Base-by-base conservation (phyloP, 2,888 invertebrate genomes). In the Agrilus cyanescens region DNA sequence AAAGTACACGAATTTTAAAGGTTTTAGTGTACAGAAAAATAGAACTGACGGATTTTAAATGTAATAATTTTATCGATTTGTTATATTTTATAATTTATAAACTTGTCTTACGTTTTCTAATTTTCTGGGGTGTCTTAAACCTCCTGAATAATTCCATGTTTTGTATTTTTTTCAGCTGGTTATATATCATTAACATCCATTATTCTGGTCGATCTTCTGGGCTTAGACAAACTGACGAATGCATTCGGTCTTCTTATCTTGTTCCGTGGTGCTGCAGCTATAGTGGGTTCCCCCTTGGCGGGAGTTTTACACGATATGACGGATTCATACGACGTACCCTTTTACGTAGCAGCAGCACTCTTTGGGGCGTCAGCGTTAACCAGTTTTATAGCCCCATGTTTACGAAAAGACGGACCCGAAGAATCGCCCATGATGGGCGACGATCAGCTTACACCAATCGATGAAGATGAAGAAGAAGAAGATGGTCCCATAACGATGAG, bases 121-220 rank as follows among this genome's bases (percentile, higher is more conserved):
- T 32, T 12, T 38, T 20, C 14, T n/a, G 12, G 12, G 31, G n/a
- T 43, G 10, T 31, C 31, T 12, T 31, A 12, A 12, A n/a, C 31
- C 31, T 12, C n/a, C 31, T n/a, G 31, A 12, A 12, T 31, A 31
- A 31, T 12, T n/a, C 10, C 10, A n/a, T 12, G 13, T 35, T 10
- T n/a, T 35, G 20, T 43, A 61, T 62, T 42, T 44, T 38, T 66
- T 67, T 16, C 73, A 91, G 91, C 96, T 49, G 95, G 95, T 48
- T 97, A 93, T 71, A 95, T 98, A 60, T 95, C 96, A 8, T 73
- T 98, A 45, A 97, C 97, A 33, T 97, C 97, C 38, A 96, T 97
- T 62, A 94, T 97, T 61, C 75, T 98, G 48, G 95, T 96, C 53
- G 96, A 98, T 66, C 74, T 97, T 31, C 75, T 98, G 37, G 97